Evolutionary conservation across 2,113 vertebrate species (phyloP).

Genomic region (Ascaphus truei): DNA sequence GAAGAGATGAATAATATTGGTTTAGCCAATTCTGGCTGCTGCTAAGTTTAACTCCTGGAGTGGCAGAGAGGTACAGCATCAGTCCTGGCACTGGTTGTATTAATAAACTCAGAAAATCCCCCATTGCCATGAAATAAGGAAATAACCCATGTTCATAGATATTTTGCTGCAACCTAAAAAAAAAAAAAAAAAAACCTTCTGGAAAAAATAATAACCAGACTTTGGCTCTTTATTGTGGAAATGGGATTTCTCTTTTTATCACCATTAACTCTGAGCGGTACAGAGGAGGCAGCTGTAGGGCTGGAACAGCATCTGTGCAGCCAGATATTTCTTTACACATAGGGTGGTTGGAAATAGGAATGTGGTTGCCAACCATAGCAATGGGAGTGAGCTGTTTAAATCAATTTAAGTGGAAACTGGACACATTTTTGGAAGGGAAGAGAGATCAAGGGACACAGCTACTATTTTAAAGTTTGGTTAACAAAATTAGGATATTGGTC

Average conservation of each 20-base stretch:
- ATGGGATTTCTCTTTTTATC: slow-evolving; percentile 15
- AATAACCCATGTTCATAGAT: neutral
- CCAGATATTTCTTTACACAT: slow-evolving; percentile 18
- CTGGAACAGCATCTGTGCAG: slow-evolving; percentile 3
- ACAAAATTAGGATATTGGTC: neutral
- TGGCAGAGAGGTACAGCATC: neutral
- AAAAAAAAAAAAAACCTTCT: slow-evolving; percentile 2
- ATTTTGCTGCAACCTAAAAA: neutral
- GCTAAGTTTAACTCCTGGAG: neutral
- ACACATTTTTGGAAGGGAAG: neutral
- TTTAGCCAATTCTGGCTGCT: neutral
- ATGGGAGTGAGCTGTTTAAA: slow-evolving; percentile 6
- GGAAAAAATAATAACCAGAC: slow-evolving; percentile 17
- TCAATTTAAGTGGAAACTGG: slow-evolving; percentile 13
- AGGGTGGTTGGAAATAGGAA: slow-evolving; percentile 11
- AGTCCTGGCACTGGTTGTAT: neutral
- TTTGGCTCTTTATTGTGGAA: slow-evolving; percentile 9
- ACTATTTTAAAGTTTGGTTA: slow-evolving; percentile 1
- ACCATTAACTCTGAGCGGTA: neutral
- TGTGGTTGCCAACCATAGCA: slow-evolving; percentile 11
- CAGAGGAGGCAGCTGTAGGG: neutral
- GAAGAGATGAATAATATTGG: neutral
- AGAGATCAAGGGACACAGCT: neutral
- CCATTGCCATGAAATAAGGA: neutral
- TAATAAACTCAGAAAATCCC: neutral